These are phyloP conservation scores for Pluvialis apricaria DNA, from an alignment of 2,113 vertebrate genomes.

Conservation along the genomic window DNA sequence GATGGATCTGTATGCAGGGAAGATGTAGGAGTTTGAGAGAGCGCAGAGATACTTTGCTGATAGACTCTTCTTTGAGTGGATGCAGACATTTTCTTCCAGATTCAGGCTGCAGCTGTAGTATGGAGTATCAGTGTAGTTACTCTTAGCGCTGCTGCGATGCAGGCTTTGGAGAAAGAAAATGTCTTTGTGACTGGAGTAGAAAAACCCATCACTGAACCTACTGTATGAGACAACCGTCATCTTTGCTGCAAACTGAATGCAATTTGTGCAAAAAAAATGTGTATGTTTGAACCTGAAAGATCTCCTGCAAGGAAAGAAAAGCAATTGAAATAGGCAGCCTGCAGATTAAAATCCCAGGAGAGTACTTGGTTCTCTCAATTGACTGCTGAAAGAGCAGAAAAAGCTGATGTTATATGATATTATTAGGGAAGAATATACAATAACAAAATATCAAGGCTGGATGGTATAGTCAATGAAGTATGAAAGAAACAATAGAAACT, in stretches of 20 bases:
- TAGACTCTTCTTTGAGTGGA: background rate
- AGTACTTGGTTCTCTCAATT: constrained; percentile 28
- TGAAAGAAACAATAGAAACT: constrained; percentile 22
- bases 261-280: background rate
- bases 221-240: background rate
- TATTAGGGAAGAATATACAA: constrained; percentile 44
- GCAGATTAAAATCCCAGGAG: constrained; percentile 42
- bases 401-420: constrained; percentile 32
- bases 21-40: background rate
- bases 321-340: constrained; percentile 17
- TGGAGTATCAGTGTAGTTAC: background rate
- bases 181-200: background rate
- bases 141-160: background rate
- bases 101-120: background rate
- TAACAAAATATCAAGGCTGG: constrained; percentile 45
- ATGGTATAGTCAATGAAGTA: constrained; percentile 39
- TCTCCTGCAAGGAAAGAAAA: constrained; percentile 23
- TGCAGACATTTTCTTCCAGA: background rate
- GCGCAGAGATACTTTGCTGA: background rate
- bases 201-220: background rate
- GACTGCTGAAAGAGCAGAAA: constrained; percentile 42
- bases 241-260: background rate
- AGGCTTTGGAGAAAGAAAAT: background rate
- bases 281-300: constrained; percentile 3
- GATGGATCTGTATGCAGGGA: background rate